These are phyloP conservation scores for Flexamia atlantica DNA, from an alignment of 2,888 invertebrate species.

Conservation along the genomic window DNA sequence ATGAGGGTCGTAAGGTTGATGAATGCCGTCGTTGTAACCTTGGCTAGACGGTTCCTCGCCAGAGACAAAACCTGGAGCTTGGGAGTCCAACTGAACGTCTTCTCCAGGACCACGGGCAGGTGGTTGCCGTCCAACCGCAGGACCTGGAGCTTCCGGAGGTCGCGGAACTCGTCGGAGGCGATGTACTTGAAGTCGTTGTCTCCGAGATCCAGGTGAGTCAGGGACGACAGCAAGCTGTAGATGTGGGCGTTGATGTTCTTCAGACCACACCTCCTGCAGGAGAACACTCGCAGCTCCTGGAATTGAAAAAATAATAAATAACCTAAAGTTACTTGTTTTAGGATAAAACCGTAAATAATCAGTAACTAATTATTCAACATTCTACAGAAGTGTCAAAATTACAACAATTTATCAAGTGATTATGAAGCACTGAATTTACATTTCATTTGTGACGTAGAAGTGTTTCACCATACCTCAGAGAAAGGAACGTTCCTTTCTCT, in stretches of 20 bases:
- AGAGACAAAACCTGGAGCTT: constrained; percentile 78
- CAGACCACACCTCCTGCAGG: constrained; percentile 85
- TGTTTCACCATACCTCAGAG: too few species aligned
- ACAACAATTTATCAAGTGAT: too few species aligned
- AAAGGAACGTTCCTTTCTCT: too few species aligned
- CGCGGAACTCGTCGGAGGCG: constrained; percentile 84
- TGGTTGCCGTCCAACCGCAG: constrained; percentile 87
- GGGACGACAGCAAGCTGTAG: constrained; percentile 85
- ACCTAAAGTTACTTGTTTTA: too few species aligned
- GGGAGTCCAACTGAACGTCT: constrained; percentile 79
- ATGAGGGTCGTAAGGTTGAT: constrained; percentile 83
- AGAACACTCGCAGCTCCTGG: constrained; percentile 83
- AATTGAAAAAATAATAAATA: too few species aligned
- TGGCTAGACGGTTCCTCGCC: constrained; percentile 85
- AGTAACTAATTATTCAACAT: too few species aligned
- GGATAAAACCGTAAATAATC: too few species aligned
- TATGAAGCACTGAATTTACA: too few species aligned
- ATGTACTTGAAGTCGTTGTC: constrained; percentile 88
- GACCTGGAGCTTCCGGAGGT: constrained; percentile 81
- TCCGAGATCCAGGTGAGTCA: constrained; percentile 86
- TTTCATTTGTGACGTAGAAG: too few species aligned
- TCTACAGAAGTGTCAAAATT: too few species aligned
- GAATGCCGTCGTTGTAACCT: constrained; percentile 84
- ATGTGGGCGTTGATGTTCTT: constrained; percentile 87
- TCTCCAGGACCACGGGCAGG: constrained; percentile 85